Evolutionary conservation across 2,888 invertebrate species (phyloP).

Genomic region (Bedellia somnulentella): DNA sequence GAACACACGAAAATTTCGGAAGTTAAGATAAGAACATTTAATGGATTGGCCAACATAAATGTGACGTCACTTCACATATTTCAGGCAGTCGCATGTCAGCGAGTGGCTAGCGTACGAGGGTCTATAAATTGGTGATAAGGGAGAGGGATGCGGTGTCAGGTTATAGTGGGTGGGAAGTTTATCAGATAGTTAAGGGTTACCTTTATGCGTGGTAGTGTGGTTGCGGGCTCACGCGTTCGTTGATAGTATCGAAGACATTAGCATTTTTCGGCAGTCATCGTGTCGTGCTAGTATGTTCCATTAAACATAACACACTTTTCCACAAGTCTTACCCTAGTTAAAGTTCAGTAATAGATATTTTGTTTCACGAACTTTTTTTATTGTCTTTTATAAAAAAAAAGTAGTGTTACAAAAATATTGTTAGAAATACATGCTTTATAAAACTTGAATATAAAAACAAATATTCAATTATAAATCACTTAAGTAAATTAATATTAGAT

Average conservation of each 20-base stretch:
- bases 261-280: constrained; percentile 43
- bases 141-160: constrained; percentile 15
- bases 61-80: constrained; percentile 58
- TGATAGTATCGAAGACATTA: constrained; percentile 38
- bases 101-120: constrained; percentile 15
- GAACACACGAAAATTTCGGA: constrained; percentile 46
- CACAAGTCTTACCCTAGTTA: too few species aligned
- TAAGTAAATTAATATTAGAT: too few species aligned
- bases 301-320: too few species aligned
- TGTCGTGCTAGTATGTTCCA: constrained; percentile 25
- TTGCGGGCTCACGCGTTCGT: constrained; percentile 38
- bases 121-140: background rate
- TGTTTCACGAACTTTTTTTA: too few species aligned
- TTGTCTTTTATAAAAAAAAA: too few species aligned
- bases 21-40: constrained; percentile 52
- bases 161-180: constrained; percentile 27
- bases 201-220: constrained; percentile 51
- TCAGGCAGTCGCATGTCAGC: constrained; percentile 45
- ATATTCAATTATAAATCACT: too few species aligned
- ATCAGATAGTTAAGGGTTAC: constrained; percentile 55
- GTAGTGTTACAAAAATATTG: too few species aligned
- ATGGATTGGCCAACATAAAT: constrained; percentile 59
- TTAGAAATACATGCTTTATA: too few species aligned
- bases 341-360: too few species aligned
- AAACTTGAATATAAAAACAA: too few species aligned